Base-by-base conservation (phyloP, 64 coral and sea anemone species). In the Actinia tenebrosa region DNA sequence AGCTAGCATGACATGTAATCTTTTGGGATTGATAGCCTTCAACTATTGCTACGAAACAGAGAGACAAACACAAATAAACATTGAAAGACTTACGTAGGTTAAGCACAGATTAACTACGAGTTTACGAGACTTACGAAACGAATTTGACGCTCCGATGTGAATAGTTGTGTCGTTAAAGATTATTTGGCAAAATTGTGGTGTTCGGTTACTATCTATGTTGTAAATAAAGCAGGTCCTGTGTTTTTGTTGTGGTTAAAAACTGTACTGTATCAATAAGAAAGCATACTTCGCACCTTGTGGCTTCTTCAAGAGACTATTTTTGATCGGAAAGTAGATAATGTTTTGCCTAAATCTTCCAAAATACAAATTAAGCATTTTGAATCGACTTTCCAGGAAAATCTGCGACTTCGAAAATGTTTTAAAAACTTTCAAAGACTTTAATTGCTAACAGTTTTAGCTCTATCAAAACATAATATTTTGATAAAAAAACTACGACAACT, bases 31-130 rank as follows among this genome's bases (percentile, higher is more conserved):
- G 69, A 75, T 75, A 75, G 69, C 69, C 27, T 75, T 75, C 69
- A 75, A 27, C 50, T 26, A 81, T 81, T n/a, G 79, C 79, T 81
- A 81, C 50, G 79, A 53, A 81, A 81, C 79, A 45, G 79, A 5
- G 19, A 53, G 16, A 16, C 17, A 79, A 81, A 45, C 43, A 50
- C 50, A 50, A 53, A 81, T 53, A 81, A 81, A 81, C 79, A 81
- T 9, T 81, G 79, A 37, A 53, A 53, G 79, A 81, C 27, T 23
- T 81, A 81, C 43, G 79, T 53, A 81, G 46, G 79, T 23, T 81
- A 22, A 81, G 43, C 79, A 19, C n/a, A 30, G 69, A 75, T 30
- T 30, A 75, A 37, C 69, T 13, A 42, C 69, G 10, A 30, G 7
- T 75, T 75, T 13, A 75, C 6, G 42, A 26, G n/a, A 15, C 25